These are phyloP conservation scores for Esox niger DNA, from an alignment of 2,113 vertebrate genomes.

Conservation along the genomic window DNA sequence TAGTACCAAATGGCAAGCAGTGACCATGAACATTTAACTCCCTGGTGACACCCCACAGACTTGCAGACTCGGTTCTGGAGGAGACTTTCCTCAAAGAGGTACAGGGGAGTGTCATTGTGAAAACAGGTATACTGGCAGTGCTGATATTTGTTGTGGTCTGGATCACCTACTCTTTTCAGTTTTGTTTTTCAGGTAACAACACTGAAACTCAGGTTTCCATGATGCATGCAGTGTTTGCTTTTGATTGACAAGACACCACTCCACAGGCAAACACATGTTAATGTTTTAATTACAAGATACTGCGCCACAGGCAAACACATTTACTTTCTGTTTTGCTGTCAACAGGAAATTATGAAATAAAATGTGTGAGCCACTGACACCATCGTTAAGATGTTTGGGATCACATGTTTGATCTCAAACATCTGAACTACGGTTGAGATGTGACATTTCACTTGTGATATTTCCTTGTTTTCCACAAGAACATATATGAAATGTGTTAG, in stretches of 20 bases:
- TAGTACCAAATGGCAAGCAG: not conserved
- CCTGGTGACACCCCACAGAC: constrained; percentile 40
- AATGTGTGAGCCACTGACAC: no score
- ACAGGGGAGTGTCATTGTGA: constrained; percentile 49
- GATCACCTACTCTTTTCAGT: not conserved
- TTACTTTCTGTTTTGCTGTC: no score
- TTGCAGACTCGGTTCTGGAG: constrained; percentile 52
- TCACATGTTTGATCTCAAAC: no score
- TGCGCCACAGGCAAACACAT: not conserved
- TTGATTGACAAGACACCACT: not conserved
- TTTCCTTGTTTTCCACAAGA: no score
- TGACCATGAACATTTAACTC: constrained; percentile 46
- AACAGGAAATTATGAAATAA: no score
- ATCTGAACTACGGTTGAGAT: no score
- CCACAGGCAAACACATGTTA: no score
- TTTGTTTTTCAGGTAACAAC: constrained; percentile 7
- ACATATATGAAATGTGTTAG: no score
- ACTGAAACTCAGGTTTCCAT: not conserved
- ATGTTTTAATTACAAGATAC: not conserved
- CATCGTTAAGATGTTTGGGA: no score
- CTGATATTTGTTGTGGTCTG: not conserved
- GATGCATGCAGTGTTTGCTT: constrained; percentile 10
- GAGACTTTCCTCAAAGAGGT: constrained; percentile 53
- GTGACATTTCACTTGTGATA: no score
- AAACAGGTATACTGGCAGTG: constrained; percentile 21